phyloP scores from a whole-genome alignment of 2,797 vertebrate species.

The Malacoctenus gilli region DNA sequence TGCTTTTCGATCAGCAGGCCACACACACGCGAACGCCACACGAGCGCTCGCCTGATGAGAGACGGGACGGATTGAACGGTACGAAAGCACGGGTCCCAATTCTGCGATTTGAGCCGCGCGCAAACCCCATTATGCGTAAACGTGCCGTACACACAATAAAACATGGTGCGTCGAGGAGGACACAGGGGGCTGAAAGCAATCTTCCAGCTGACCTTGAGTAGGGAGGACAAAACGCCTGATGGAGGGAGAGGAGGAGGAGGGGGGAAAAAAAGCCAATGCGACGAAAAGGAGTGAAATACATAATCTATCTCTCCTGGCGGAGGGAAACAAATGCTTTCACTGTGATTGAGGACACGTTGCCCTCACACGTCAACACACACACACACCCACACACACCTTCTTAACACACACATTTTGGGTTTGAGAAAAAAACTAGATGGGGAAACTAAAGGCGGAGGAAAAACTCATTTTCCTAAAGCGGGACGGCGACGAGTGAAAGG shows the following conservation, averaged over 20 bases:
- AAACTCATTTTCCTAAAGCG: conserved; percentile 63
- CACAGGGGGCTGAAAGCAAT: conserved; percentile 82
- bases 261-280: conserved; percentile 47
- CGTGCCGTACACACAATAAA: conserved; percentile 60
- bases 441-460: conserved; percentile 26
- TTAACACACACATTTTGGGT: conserved; percentile 29
- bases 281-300: conserved; percentile 77
- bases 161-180: conserved; percentile 59
- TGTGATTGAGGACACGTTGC: conserved; percentile 74
- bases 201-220: conserved; percentile 81
- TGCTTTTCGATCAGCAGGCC: conserved; percentile 54
- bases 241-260: conserved; percentile 37
- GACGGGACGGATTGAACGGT: conserved; percentile 43
- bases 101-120: conserved; percentile 48
- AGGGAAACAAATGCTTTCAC: conserved; percentile 76
- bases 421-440: conserved; percentile 30
- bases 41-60: conserved; percentile 51
- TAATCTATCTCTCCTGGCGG: conserved; percentile 73
- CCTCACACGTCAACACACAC: conserved; percentile 51
- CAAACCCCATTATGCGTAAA: conserved; percentile 51
- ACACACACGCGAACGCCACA: conserved; percentile 27
- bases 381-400: background rate
- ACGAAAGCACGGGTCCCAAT: conserved; percentile 28
- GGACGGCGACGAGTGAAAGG: conserved; percentile 3
- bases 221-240: conserved; percentile 76